Base-by-base conservation (phyloP, 2,113 vertebrate genomes). In the Crypturellus undulatus region DNA sequence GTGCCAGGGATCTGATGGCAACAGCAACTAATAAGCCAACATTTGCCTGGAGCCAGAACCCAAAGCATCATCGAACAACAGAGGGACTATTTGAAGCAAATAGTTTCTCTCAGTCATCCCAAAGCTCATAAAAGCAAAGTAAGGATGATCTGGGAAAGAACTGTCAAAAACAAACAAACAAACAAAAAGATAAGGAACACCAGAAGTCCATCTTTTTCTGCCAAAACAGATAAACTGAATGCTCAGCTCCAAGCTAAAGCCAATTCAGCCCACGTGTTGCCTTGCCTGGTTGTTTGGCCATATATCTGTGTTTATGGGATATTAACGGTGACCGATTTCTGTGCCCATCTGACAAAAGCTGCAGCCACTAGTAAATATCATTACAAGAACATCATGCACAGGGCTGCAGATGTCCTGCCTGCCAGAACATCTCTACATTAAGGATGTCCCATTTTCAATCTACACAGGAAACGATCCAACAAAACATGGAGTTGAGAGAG, bases 291-390 rank as follows among this genome's bases (percentile, higher is more conserved):
- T 47, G 58, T 87, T 87, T 76, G 72, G 69, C 77, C 6, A 0
- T 14, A 7, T 4, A 42, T 0, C 0, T 7, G 15, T 26, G 40
- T 90, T 95, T 81, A 70, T 64, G 69, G 80, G 43, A n/a, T 60
- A 71, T 86, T 72, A 81, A 83, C 83, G 36, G 5, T 56, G 83
- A 79, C 38, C 22, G 86, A 81, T 63, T 79, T 85, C 72, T 51
- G 8, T 22, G 32, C 11, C 59, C 69, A 51, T 90, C 49, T 80
- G 72, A 85, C 79, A 92, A 92, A 93, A 80, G 76, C 85, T 90
- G 59, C 64, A 92, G 40, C 64, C 72, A 22, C 71, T 63, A 85
- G 86, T 79, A 94, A 93, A 89, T 49, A 59, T 34, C 69, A 76
- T 86, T 93, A 76, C 80, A 78, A 80, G 84, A 60, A 38, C 52